Evolutionary conservation across 2,113 vertebrate genomes (phyloP), one percentile per base, ranked within the genome.

Genomic region (Eulemur rufifrons): DNA sequence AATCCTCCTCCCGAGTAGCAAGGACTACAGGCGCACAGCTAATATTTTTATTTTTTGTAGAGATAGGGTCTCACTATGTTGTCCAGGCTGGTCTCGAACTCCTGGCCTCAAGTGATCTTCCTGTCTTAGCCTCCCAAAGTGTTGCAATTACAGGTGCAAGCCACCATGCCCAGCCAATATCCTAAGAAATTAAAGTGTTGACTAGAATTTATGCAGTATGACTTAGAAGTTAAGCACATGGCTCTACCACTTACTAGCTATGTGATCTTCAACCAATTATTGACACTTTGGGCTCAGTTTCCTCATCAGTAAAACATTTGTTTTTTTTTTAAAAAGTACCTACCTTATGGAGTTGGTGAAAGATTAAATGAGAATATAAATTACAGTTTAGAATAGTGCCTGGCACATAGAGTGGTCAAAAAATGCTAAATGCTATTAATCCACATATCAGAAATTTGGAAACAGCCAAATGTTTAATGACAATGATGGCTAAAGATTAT

Each of bases 391-490:
- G 18, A 94, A 94, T 10, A 96, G n/a, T 11, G 20, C 8, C 61
- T 93, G 66, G 20, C 20, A 80, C 13, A 74, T 0, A 89, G 11
- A 80, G 25, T 32, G 20, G 8, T 95, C 59, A 92, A 14, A 59
- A 90, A 89, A 50, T 74, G 18, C 37, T 69, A 88, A 94, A 94
- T 66, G 68, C 34, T 78, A 85, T 56, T 71, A 69, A 34, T 92
- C 59, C n/a, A 42, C 32, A 20, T 71, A 34, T 68, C 32, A 76
- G 52, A 68, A 92, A 96, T 74, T 69, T 90, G 39, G 18, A 69
- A 94, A 91, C 21, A 80, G 64, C 12, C 63, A 86, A 69, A 93
- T 92, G 50, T 71, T 95, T 85, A 93, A 90, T 84, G 80, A 73
- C 61, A 89, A 77, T 1, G 45, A 80, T 92, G 8, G 52, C 39